Conservation (phyloP, 2,113 vertebrate species). For the Anseranas semipalmata region DNA sequence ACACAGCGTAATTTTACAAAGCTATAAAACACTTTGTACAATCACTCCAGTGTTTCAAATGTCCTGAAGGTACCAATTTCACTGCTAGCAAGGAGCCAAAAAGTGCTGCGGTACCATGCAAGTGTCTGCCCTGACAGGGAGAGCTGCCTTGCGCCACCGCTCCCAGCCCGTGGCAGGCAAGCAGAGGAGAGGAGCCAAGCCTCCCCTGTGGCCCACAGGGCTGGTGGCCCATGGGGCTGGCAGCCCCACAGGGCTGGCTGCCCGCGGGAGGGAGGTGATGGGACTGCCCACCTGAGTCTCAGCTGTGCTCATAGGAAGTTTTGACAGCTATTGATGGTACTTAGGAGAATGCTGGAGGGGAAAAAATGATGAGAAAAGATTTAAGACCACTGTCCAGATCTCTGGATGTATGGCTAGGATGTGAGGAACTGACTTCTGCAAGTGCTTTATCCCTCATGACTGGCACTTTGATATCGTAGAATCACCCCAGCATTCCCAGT, state of each 20-base stretch:
- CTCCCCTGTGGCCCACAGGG: too few relatives aligned
- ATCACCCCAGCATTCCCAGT: background rate
- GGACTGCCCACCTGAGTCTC: background rate
- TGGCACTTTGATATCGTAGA: too few relatives aligned
- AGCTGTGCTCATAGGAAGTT: too few relatives aligned
- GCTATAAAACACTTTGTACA: accelerated
- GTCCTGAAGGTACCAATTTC: background rate
- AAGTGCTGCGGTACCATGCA: accelerated
- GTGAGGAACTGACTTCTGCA: background rate
- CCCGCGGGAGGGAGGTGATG: background rate
- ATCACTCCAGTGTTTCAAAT: accelerated
- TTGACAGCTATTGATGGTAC: background rate
- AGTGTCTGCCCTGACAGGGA: accelerated
- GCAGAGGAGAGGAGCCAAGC: accelerated
- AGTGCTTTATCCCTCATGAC: background rate
- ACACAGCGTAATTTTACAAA: accelerated
- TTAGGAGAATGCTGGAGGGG: background rate
- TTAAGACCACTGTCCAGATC: background rate
- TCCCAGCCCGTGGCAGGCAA: accelerated
- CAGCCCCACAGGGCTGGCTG: background rate
- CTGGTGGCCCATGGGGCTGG: background rate
- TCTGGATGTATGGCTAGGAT: background rate
- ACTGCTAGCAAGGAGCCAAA: background rate
- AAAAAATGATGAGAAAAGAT: background rate
- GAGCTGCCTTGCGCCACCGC: accelerated